phyloP scores from a whole-genome alignment of 2,888 invertebrate species.

The Drosophila aldrichi region DNA sequence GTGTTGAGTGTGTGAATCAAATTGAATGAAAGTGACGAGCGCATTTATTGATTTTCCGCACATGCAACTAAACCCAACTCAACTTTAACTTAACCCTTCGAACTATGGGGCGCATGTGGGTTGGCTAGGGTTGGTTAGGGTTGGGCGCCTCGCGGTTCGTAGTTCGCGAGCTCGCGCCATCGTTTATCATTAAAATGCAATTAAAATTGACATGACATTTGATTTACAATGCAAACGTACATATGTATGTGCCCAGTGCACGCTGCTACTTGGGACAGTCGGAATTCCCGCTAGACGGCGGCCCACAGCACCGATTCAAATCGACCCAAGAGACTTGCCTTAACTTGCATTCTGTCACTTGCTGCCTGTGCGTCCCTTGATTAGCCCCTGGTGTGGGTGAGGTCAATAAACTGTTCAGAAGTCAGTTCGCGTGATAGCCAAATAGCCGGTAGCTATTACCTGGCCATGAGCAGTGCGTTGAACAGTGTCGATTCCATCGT shows the following conservation, averaged over 20 bases:
- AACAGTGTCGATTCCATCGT: constrained; percentile 1
- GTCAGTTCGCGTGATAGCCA: constrained; percentile 1
- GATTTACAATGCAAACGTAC: constrained; percentile 63
- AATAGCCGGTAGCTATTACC: neutral
- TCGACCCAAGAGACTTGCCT: constrained; percentile 50
- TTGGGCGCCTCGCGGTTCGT: neutral
- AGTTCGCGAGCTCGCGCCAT: constrained; percentile 57
- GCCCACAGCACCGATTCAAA: constrained; percentile 35
- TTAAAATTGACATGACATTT: constrained; percentile 77
- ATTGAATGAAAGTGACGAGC: constrained; percentile 66
- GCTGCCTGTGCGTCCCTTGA: too few relatives aligned
- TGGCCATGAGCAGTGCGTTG: neutral
- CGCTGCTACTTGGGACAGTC: constrained; percentile 19
- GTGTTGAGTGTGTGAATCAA: constrained; percentile 14
- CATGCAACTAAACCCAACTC: constrained; percentile 1
- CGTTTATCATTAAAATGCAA: constrained; percentile 76
- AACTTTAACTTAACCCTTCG: constrained; percentile 54
- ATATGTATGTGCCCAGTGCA: constrained; percentile 19
- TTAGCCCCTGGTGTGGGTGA: constrained; percentile 6
- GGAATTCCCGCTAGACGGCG: constrained; percentile 18
- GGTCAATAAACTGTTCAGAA: constrained; percentile 26
- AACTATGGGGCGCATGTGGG: constrained; percentile 1
- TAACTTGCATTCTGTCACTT: constrained; percentile 52
- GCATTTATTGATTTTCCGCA: constrained; percentile 54
- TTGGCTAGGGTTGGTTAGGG: neutral